These are phyloP conservation scores for Oreortyx pictus DNA, from an alignment of 2,797 vertebrate genomes.

Conservation along the genomic window DNA sequence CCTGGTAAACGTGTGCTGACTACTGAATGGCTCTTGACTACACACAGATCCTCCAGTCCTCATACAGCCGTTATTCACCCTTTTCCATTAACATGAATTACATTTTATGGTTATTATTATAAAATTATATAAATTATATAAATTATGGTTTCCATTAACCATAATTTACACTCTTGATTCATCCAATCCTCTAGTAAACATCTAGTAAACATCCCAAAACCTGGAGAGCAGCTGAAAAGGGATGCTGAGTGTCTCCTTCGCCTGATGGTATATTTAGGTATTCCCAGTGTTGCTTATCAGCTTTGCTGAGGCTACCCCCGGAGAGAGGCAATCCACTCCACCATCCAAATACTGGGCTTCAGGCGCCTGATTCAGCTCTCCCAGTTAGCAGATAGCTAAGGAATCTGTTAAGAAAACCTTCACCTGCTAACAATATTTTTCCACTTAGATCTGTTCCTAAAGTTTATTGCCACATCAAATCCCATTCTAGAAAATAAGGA, in stretches of 20 bases:
- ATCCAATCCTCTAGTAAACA: neutral
- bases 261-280: neutral
- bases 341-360: neutral
- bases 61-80: fast-evolving
- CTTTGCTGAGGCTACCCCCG: neutral
- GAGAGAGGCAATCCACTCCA: neutral
- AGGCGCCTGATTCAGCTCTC: neutral
- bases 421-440: constrained; percentile 75
- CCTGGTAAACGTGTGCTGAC: neutral
- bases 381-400: neutral
- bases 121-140: no score
- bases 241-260: neutral
- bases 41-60: neutral
- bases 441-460: constrained; percentile 67
- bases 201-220: neutral
- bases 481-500: constrained; percentile 74
- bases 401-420: constrained; percentile 39
- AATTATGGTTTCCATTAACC: no score
- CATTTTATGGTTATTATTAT: no score
- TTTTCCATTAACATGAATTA: neutral
- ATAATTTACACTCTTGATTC: neutral
- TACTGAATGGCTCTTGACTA: fast-evolving
- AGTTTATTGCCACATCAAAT: constrained; percentile 75
- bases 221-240: neutral
- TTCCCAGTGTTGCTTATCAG: neutral